Percentiles rank a stretch among this genome's conserved stretches.
These are phyloP conservation scores for Takifugu ocellatus DNA, from an alignment of 2,797 vertebrate species.

Conservation along the genomic window DNA sequence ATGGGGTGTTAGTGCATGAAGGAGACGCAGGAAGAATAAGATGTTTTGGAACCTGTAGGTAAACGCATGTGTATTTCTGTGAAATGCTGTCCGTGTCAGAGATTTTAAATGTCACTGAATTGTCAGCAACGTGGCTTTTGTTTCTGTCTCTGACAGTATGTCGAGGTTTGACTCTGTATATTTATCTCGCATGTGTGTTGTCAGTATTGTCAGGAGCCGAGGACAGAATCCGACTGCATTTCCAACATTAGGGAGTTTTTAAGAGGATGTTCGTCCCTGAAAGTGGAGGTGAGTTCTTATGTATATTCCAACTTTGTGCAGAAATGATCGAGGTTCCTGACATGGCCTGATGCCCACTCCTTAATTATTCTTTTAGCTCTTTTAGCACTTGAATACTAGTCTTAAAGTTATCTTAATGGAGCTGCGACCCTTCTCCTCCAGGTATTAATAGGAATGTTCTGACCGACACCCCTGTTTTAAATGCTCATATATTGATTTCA, in stretches of 20 bases:
- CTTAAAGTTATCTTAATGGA: neutral
- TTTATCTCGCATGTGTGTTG: conserved; percentile 44
- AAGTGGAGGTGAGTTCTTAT: conserved; percentile 87
- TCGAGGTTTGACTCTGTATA: conserved; percentile 1
- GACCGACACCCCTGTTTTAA: conserved; percentile 16
- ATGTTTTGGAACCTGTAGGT: conserved; percentile 42
- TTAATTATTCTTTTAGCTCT: conserved; percentile 4
- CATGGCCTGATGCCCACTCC: conserved; percentile 14
- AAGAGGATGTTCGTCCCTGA: conserved; percentile 84
- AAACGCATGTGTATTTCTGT: neutral
- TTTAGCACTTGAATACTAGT: conserved; percentile 7
- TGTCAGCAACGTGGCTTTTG: neutral
- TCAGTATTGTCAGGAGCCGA: conserved; percentile 89
- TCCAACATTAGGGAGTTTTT: conserved; percentile 90
- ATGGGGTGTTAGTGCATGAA: conserved; percentile 44
- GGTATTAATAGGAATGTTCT: conserved; percentile 1
- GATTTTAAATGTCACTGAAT: neutral
- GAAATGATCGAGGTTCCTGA: neutral
- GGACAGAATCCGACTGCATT: conserved; percentile 86
- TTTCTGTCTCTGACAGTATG: conserved; percentile 11
- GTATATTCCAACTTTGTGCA: too few species aligned
- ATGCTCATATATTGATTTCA: conserved; percentile 7
- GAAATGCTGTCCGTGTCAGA: neutral
- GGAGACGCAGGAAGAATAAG: conserved; percentile 47
- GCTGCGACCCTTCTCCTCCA: neutral